Evolutionary conservation across 1,140 invertebrate species (phyloP), one percentile per base, ranked within the genome.

Genomic region (Luehdorfia chinensis): DNA sequence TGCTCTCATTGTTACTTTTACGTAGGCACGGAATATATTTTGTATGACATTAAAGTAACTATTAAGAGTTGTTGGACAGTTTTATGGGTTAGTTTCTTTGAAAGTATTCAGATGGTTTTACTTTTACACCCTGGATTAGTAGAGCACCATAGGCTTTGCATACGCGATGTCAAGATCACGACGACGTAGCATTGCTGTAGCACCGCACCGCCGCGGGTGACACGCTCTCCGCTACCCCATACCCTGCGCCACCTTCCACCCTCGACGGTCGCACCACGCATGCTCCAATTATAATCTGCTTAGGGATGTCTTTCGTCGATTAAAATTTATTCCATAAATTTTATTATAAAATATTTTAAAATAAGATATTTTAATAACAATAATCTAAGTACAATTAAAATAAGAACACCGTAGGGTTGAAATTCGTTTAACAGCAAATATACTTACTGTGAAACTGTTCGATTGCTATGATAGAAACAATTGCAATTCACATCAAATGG

Each of bases 221-320:
- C 77, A 79, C 69, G 66, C 63, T 54, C 66, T 41, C 58, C 36
- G 16, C 34, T 36, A n/a, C 56, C 47, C 25, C 55, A 23, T 19
- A 55, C 48, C 36, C 7, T 27, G 18, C 27, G 46, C 34, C 12
- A 18, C 46, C 34, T 39, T 18, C 58, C 54, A 66, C 71, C 70
- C 75, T 69, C 69, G 64, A 51, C 71, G 69, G 66, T 77, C 70
- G 68, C 61, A 83, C 75, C 76, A 84, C 80, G 80, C 80, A 84
- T 84, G 80, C 80, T 85, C 80, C 80, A 83, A 80, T 85, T 80
- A 80, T 83, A 85, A 85, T 85, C 80, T 74, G 68, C 66, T 71
- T 83, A 85, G 81, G 66, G 81, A 85, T 85, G 78, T 75, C 55
- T 67, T 55, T 52, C 72, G 78, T 83, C 81, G 76, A 81, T 83